A percentile compares a stretch with the other conserved stretches of the same genome.
Evolutionary conservation across 2,888 invertebrate species (phyloP).

Genomic region (Cabera pusaria): DNA sequence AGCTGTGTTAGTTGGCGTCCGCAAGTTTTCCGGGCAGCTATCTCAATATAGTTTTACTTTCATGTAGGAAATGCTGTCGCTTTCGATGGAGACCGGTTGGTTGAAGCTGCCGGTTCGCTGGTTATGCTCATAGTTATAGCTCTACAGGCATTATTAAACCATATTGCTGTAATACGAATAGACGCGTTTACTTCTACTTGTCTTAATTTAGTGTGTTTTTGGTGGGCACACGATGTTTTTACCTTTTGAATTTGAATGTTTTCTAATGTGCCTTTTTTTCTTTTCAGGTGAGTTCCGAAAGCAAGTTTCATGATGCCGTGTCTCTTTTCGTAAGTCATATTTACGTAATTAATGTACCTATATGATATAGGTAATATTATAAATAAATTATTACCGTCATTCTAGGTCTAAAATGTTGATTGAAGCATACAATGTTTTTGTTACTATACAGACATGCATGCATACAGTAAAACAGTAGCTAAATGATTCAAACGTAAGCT

Average conservation of each 20-base stretch:
- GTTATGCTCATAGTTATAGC: slow-evolving; percentile 22
- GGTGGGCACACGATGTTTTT: too few relatives aligned
- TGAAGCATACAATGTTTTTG: too few relatives aligned
- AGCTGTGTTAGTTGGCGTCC: slow-evolving; percentile 27
- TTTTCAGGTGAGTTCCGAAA: slow-evolving; percentile 68
- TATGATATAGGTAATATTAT: too few relatives aligned
- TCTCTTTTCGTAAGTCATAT: slow-evolving; percentile 49
- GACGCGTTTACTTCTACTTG: neutral
- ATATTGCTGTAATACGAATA: slow-evolving; percentile 23
- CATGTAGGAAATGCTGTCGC: slow-evolving; percentile 81
- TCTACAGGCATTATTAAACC: slow-evolving; percentile 31
- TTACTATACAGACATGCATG: too few relatives aligned
- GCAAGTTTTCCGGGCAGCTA: slow-evolving; percentile 63
- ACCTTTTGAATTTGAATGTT: too few relatives aligned
- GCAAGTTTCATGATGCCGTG: slow-evolving; percentile 44
- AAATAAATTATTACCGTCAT: too few relatives aligned
- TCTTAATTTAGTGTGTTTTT: too few relatives aligned
- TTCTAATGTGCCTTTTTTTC: slow-evolving; percentile 26
- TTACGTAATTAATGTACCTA: too few relatives aligned
- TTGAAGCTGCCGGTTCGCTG: slow-evolving; percentile 53
- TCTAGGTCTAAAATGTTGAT: too few relatives aligned
- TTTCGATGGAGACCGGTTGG: slow-evolving; percentile 81
- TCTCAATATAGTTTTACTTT: slow-evolving; percentile 74
- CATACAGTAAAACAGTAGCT: too few relatives aligned
- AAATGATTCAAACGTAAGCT: too few relatives aligned